Percentiles rank a stretch among this genome's conserved stretches.
These are phyloP conservation scores for Neodiprion fabricii DNA, from an alignment of 1,140 invertebrate species.

Conservation along the genomic window DNA sequence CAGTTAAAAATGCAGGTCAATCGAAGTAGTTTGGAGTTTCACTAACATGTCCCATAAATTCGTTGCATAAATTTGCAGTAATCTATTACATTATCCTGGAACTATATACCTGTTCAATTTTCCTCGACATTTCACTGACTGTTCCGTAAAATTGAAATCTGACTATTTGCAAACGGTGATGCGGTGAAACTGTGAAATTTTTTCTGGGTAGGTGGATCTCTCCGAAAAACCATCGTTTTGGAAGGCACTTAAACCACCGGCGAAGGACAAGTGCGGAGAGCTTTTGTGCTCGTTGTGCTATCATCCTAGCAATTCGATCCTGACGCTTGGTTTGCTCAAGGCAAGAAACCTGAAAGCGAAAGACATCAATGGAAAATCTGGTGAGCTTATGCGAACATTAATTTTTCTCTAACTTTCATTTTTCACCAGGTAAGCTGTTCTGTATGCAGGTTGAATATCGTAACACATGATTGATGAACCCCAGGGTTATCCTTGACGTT, in stretches of 20 bases:
- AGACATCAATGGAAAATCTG: slow-evolving; percentile 94
- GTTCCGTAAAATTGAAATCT: too few relatives aligned
- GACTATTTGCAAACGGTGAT: too few relatives aligned
- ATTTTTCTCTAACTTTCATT: background rate
- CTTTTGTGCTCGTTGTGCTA: slow-evolving; percentile 90
- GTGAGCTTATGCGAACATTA: slow-evolving; percentile 60
- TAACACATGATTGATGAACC: background rate
- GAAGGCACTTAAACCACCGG: slow-evolving; percentile 90
- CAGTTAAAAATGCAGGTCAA: too few relatives aligned
- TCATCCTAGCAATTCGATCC: slow-evolving; percentile 87
- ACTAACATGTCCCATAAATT: too few relatives aligned
- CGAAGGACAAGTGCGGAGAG: slow-evolving; percentile 92
- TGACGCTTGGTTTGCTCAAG: slow-evolving; percentile 88
- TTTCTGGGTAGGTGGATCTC: slow-evolving; percentile 79
- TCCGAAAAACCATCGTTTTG: slow-evolving; percentile 91
- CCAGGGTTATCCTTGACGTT: background rate
- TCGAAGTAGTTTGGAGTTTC: too few relatives aligned
- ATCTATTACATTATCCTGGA: too few relatives aligned
- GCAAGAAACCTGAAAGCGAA: slow-evolving; percentile 92
- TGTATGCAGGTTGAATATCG: background rate
- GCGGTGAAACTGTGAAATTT: background rate
- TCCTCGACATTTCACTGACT: too few relatives aligned
- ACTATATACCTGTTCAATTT: too few relatives aligned
- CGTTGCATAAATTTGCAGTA: too few relatives aligned
- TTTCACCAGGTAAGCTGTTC: background rate